Percentiles rank a stretch among this genome's conserved stretches.
Evolutionary conservation across 2,888 invertebrate species (phyloP).

Genomic region (Hydroisotoma schaefferi): DNA sequence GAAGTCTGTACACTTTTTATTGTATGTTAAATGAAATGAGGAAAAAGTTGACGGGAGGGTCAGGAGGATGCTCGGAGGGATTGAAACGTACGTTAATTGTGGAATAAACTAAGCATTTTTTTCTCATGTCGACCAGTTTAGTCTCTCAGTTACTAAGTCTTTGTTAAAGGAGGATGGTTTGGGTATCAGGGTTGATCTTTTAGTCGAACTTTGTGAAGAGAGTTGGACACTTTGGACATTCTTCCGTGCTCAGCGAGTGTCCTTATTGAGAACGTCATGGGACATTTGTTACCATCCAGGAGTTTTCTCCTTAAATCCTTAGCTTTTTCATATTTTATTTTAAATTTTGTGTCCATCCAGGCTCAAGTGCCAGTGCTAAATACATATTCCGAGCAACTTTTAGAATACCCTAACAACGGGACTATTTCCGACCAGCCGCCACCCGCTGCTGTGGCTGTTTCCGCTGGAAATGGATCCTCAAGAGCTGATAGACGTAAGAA

Average conservation of each 20-base stretch:
- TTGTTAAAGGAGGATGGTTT: slow-evolving; percentile 8
- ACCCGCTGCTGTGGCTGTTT: slow-evolving; percentile 27
- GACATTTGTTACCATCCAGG: slow-evolving; percentile 28
- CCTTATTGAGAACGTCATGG: slow-evolving; percentile 23
- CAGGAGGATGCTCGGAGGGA: slow-evolving; percentile 10
- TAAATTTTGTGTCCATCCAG: slow-evolving; percentile 32
- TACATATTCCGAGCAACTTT: slow-evolving; percentile 21
- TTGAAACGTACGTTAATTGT: background rate
- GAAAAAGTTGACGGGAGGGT: slow-evolving; percentile 18
- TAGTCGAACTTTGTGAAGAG: slow-evolving; percentile 28
- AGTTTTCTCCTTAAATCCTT: slow-evolving; percentile 24
- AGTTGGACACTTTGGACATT: slow-evolving; percentile 18
- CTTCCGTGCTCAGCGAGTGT: slow-evolving; percentile 7
- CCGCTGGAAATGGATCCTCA: slow-evolving; percentile 41
- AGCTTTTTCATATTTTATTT: slow-evolving; percentile 25
- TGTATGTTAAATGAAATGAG: slow-evolving; percentile 1
- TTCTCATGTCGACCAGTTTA: background rate
- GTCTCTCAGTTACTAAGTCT: background rate
- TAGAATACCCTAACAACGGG: slow-evolving; percentile 38
- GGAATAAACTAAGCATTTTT: background rate
- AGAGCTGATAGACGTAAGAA: slow-evolving; percentile 47
- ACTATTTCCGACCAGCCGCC: slow-evolving; percentile 31
- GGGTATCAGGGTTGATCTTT: slow-evolving; percentile 25
- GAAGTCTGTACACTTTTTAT: slow-evolving; percentile 30
- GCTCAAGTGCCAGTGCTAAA: slow-evolving; percentile 11